A percentile compares a stretch with the other conserved stretches of the same genome.
Conservation (phyloP, 2,888 invertebrate species). For the Tenthredo mesomela region DNA sequence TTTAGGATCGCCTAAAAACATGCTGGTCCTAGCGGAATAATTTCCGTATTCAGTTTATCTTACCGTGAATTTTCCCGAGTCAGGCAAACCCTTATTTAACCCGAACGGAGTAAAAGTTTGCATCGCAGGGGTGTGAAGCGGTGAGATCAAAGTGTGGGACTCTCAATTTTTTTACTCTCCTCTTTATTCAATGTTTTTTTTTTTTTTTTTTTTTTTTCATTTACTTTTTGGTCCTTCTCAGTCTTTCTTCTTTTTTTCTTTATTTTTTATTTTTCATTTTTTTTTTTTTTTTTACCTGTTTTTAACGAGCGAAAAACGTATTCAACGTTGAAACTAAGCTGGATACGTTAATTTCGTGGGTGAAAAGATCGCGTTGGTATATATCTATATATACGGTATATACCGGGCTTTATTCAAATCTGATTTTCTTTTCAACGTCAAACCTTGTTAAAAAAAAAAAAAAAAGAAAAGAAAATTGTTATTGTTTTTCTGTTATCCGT, state of each 20-base stretch:
- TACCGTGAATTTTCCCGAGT: constrained; percentile 27
- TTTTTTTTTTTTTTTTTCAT: not conserved
- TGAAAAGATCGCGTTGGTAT: constrained; percentile 26
- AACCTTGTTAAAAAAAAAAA: constrained; percentile 34
- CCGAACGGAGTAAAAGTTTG: not conserved
- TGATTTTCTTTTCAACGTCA: constrained; percentile 18
- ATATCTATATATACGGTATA: not conserved
- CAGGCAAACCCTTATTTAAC: constrained; percentile 30
- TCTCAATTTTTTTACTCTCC: not conserved
- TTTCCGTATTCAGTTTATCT: constrained; percentile 21
- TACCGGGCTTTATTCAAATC: not conserved
- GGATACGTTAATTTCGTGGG: constrained; percentile 33
- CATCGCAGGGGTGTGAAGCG: constrained; percentile 25
- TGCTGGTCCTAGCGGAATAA: constrained; percentile 15
- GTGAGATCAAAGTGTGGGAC: constrained; percentile 31
- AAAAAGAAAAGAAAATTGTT: too few species aligned
- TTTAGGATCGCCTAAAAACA: constrained; percentile 4
- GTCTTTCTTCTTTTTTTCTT: not conserved
- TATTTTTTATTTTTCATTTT: not conserved
- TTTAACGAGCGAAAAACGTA: constrained; percentile 35
- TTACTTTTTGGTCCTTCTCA: constrained; percentile 14
- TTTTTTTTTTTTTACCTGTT: constrained; percentile 13
- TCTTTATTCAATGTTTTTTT: constrained; percentile 30
- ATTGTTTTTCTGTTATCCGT: not conserved
- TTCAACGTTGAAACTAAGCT: constrained; percentile 44